These are phyloP conservation scores for Alethe castanea DNA, from an alignment of 2,113 vertebrate species.

Conservation along the genomic window DNA sequence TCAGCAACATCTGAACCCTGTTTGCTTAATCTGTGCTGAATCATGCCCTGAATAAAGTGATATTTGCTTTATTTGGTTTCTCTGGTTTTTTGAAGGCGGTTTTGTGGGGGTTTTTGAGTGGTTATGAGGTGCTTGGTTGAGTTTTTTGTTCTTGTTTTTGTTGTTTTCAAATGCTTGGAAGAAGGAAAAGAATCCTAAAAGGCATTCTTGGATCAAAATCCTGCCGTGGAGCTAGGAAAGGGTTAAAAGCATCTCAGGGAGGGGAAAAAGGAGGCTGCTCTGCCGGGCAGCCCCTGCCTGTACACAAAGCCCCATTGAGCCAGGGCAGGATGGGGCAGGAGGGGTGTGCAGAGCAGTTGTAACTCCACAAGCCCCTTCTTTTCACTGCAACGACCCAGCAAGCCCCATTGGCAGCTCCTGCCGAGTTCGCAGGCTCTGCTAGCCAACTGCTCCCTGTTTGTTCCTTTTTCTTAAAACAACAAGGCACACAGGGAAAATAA, in stretches of 20 bases:
- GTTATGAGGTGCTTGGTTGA: neutral
- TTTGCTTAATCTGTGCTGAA: neutral
- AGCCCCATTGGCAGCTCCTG: conserved; percentile 28
- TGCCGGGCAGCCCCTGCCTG: neutral
- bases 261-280: neutral
- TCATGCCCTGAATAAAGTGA: neutral
- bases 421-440: conserved; percentile 10
- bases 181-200: neutral
- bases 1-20: neutral
- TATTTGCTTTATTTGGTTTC: neutral
- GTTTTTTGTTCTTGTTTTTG: neutral
- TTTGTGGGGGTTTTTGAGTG: neutral
- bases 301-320: conserved; percentile 51
- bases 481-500: conserved; percentile 51
- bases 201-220: neutral
- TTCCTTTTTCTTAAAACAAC: conserved; percentile 62
- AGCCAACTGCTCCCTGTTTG: conserved; percentile 57
- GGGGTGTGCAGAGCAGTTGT: conserved; percentile 18
- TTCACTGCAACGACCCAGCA: conserved; percentile 34
- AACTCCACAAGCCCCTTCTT: conserved; percentile 17
- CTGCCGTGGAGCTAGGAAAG: neutral
- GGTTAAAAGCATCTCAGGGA: neutral
- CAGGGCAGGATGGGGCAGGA: conserved; percentile 16
- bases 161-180: neutral
- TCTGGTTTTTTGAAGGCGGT: neutral